Evolutionary conservation across 2,888 invertebrate species (phyloP).

Genomic region (Drosophila paranaensis): DNA sequence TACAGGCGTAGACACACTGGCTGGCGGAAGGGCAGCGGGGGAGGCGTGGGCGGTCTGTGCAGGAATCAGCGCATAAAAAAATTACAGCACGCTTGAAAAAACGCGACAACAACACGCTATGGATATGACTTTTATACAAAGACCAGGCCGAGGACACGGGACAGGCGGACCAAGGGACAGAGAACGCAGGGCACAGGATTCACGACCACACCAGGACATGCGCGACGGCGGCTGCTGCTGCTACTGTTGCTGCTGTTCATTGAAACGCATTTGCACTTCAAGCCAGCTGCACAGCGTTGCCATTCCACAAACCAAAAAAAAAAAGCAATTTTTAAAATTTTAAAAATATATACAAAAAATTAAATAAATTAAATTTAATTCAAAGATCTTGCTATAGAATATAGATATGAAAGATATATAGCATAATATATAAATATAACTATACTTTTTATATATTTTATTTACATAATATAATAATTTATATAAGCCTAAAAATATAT

Average conservation of each 20-base stretch:
- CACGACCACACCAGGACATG: constrained; percentile 29
- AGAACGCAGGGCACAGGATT: constrained; percentile 14
- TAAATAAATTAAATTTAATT: too few relatives aligned
- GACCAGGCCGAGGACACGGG: constrained; percentile 39
- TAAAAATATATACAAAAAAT: not conserved
- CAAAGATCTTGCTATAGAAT: too few relatives aligned
- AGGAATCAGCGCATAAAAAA: constrained; percentile 65
- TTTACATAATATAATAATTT: too few relatives aligned
- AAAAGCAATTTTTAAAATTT: not conserved
- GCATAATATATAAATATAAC: too few relatives aligned
- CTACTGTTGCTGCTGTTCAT: constrained; percentile 56
- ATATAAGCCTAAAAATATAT: too few relatives aligned
- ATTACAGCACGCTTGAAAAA: constrained; percentile 77
- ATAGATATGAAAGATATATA: too few relatives aligned
- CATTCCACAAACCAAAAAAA: constrained; percentile 12
- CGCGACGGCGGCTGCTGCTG: constrained; percentile 20
- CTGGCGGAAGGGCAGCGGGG: not conserved
- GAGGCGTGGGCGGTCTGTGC: constrained; percentile 18
- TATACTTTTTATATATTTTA: too few relatives aligned
- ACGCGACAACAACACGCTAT: constrained; percentile 79
- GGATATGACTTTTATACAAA: constrained; percentile 79
- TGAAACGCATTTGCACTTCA: constrained; percentile 68
- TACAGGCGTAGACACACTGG: constrained; percentile 35
- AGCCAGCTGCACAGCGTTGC: not conserved
- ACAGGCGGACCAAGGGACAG: constrained; percentile 13